Evolutionary conservation across 2,888 invertebrate genomes (phyloP).

Genomic region (Campoplex nolae): DNA sequence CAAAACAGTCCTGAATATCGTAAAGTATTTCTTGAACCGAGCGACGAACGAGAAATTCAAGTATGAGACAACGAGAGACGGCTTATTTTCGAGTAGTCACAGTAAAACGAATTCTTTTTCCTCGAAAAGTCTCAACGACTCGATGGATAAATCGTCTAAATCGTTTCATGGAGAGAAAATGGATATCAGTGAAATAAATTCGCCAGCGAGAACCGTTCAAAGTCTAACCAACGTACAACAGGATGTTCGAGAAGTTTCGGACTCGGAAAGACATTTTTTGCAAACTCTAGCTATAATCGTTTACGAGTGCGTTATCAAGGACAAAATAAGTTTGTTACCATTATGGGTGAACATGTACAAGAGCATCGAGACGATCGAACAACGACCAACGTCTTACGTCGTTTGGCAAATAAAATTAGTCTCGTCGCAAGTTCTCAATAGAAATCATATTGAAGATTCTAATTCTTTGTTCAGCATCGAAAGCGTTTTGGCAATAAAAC

Average conservation of each 20-base stretch:
- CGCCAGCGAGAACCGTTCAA: conserved; percentile 53
- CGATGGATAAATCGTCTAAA: conserved; percentile 70
- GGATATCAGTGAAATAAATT: conserved; percentile 76
- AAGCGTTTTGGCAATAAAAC: conserved; percentile 87
- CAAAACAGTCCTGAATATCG: conserved; percentile 89
- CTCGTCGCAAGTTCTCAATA: conserved; percentile 86
- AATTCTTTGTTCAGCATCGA: conserved; percentile 87
- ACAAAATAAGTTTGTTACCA: conserved; percentile 91
- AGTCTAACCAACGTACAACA: conserved; percentile 59
- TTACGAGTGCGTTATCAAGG: conserved; percentile 93
- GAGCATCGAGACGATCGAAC: conserved; percentile 86
- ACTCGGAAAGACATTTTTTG: conserved; percentile 78
- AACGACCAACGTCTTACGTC: conserved; percentile 86
- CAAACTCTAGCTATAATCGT: conserved; percentile 85
- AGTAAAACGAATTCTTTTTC: conserved; percentile 70
- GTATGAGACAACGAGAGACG: conserved; percentile 66
- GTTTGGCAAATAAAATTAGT: conserved; percentile 92
- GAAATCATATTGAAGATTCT: conserved; percentile 80
- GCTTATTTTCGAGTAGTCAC: conserved; percentile 67
- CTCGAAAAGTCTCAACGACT: conserved; percentile 72
- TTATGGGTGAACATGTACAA: conserved; percentile 88
- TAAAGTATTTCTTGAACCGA: conserved; percentile 88
- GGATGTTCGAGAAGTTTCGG: conserved; percentile 67
- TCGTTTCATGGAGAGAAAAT: conserved; percentile 76
- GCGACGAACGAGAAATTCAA: conserved; percentile 70